Base-by-base conservation (phyloP, 2,113 vertebrate genomes). In the Hypocryptadius cinnamomeus region DNA sequence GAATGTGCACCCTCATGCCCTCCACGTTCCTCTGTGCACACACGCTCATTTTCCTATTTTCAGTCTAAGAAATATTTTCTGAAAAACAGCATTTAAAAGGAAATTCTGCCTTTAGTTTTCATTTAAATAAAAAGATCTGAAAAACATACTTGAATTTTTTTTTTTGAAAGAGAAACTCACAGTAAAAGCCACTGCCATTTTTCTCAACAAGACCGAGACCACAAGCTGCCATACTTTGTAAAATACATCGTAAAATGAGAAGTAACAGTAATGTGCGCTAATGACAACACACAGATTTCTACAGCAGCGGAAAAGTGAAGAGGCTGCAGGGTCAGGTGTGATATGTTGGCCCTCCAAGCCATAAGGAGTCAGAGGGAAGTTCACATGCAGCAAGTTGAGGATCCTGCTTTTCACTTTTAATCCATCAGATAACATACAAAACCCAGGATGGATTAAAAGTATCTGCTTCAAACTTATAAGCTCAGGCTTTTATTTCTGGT, bases 1-100 rank as follows among this genome's bases (percentile, higher is more conserved):
- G 91, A 96, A 96, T 89, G 87, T 54, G 91, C 91, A 91, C 93
- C 72, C 89, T 72, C 24, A 22, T 89, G 93, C 87, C 95, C 91
- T 92, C 76, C 64, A 13, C 76, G 74, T 96, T 95, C 94, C 91
- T 94, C 89, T 18, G 33, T 1, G 1, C 68, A 56, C 47, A 82
- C 70, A 93, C 0, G 72, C n/a, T 54, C 73, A 10, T 54, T 89
- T 91, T 82, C 71, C 81, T 84, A 76, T 65, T 89, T 87, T 56
- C 76, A 63, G 70, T 6, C 48, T 69, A 71, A 85, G 54, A 91
- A 77, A 53, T 23, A 73, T 28, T 79, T 82, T 71, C 35, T 44
- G 27, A 70, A 92, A 76, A 70, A 33, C 48, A 50, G 4, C 5
- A 7, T 59, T 85, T 40, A 35, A 82, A 93, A 59, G 33, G 64